These are phyloP conservation scores for Chloromyia formosa DNA, from an alignment of 2,888 invertebrate species.

Conservation along the genomic window DNA sequence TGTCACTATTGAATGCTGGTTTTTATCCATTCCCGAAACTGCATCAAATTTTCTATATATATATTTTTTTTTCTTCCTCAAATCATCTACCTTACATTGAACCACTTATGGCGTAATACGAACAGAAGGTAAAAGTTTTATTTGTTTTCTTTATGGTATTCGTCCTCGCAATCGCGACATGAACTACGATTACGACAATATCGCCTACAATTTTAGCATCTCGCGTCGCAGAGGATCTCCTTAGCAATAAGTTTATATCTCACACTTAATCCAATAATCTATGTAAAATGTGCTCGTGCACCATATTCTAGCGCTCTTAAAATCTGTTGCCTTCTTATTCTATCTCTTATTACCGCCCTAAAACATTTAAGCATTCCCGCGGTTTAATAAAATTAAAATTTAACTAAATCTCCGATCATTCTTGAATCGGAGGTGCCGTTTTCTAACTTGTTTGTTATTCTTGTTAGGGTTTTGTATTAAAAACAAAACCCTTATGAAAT, in stretches of 20 bases:
- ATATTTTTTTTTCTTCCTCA: no score
- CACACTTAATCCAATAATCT: background rate
- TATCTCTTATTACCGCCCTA: background rate
- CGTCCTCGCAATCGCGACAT: no score
- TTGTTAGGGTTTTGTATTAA: no score
- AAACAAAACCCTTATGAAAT: no score
- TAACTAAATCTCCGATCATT: background rate
- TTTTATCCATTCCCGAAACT: background rate
- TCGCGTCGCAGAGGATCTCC: background rate
- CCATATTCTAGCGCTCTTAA: conserved; percentile 28
- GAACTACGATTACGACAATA: no score
- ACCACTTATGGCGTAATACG: background rate
- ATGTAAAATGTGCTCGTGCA: conserved; percentile 30
- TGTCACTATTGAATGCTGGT: background rate
- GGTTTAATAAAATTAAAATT: background rate
- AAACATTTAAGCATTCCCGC: background rate
- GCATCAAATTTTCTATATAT: no score
- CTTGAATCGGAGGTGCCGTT: conserved; percentile 40
- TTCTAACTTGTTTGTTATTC: no score
- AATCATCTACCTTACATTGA: background rate
- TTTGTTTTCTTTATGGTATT: background rate
- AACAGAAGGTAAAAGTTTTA: background rate
- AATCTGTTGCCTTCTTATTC: background rate
- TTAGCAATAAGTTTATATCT: no score
- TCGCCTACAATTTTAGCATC: background rate